A percentile compares a stretch with the other conserved stretches of the same genome.
Conservation (phyloP, 2,113 vertebrate species). For the Mirounga angustirostris region DNA sequence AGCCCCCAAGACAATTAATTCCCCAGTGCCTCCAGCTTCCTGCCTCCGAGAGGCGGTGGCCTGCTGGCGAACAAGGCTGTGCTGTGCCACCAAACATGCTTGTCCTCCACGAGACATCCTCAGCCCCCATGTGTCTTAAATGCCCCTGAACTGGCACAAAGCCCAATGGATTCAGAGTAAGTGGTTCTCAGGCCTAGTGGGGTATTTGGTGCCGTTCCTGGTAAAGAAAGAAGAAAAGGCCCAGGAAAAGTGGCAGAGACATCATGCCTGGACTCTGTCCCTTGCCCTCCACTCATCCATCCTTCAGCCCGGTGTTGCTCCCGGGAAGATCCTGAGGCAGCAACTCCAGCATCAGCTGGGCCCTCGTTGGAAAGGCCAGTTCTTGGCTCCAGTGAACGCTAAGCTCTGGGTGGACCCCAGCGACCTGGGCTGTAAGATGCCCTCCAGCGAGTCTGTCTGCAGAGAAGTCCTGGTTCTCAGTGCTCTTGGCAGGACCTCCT, state of each 20-base stretch:
- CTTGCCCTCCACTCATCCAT: neutral
- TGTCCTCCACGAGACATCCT: conserved; percentile 77
- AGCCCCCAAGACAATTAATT: no score
- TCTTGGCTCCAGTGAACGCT: neutral
- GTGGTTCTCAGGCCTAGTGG: conserved; percentile 70
- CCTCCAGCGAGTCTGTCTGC: neutral
- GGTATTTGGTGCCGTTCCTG: conserved; percentile 65
- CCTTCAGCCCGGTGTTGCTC: neutral
- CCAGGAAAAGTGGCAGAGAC: rapidly evolving
- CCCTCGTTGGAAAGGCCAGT: neutral
- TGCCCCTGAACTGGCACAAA: conserved; percentile 78
- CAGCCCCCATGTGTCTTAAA: conserved; percentile 80
- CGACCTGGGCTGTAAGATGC: no score
- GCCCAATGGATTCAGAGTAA: conserved; percentile 55
- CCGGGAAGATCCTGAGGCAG: neutral
- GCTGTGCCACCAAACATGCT: conserved; percentile 57
- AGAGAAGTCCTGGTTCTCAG: neutral
- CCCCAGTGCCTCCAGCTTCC: neutral
- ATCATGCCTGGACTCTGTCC: neutral
- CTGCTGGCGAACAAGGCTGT: conserved; percentile 20
- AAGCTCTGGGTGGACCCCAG: no score
- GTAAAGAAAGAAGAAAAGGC: conserved; percentile 54
- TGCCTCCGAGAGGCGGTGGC: neutral
- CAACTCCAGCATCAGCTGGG: neutral
- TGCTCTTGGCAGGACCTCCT: no score